Evolutionary conservation across 2,113 vertebrate genomes (phyloP).

Genomic region (Ibidorhyncha struthersii): DNA sequence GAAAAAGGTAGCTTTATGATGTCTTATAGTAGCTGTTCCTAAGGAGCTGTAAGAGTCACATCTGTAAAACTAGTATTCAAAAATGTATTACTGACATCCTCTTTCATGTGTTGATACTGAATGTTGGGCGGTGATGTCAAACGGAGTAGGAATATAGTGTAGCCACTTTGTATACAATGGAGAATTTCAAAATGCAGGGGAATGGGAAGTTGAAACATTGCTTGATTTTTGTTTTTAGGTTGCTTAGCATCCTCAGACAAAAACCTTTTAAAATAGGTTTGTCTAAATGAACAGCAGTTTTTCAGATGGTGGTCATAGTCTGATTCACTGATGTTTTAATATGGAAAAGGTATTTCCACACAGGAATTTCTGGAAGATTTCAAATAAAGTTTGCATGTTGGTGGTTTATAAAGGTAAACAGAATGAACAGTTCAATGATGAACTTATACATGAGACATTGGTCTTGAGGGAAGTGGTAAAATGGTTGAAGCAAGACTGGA

Average conservation of each 20-base stretch:
- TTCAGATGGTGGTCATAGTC: background rate
- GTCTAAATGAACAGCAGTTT: background rate
- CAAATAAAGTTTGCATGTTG: background rate
- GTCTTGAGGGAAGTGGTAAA: background rate
- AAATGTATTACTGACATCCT: background rate
- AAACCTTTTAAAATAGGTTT: background rate
- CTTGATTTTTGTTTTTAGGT: background rate
- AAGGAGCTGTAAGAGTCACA: background rate
- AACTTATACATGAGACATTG: background rate
- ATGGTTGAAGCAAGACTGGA: background rate
- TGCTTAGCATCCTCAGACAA: background rate
- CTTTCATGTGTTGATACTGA: background rate
- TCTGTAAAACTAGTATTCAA: background rate
- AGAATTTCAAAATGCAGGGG: background rate
- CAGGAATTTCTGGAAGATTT: background rate
- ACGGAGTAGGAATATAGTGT: background rate
- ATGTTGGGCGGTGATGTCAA: background rate
- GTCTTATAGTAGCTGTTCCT: background rate
- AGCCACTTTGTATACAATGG: background rate
- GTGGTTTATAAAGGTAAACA: background rate
- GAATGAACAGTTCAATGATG: background rate
- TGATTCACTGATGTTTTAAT: background rate
- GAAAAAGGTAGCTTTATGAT: background rate
- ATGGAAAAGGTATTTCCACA: background rate
- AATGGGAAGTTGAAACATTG: background rate